Percentiles rank a stretch among this genome's conserved stretches.
Evolutionary conservation across 2,797 vertebrate genomes (phyloP).

Genomic region (Artibeus jamaicensis): DNA sequence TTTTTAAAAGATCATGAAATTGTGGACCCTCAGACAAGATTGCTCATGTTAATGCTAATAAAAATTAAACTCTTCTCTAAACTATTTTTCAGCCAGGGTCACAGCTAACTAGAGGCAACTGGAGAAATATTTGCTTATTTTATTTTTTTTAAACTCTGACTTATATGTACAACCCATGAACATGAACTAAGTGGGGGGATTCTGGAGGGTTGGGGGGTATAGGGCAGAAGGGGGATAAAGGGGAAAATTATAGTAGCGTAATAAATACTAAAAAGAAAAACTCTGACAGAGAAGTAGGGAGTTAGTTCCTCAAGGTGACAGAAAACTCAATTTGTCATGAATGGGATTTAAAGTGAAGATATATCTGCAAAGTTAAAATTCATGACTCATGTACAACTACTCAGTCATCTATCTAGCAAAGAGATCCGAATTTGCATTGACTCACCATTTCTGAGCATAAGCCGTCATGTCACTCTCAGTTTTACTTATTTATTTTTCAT

Average conservation of each 20-base stretch:
- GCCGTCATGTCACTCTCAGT: not conserved
- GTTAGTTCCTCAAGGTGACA: not conserved
- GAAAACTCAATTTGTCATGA: not conserved
- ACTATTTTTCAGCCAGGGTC: not conserved
- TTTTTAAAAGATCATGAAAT: not conserved
- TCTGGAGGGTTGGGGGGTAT: too few relatives aligned
- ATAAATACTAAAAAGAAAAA: not conserved
- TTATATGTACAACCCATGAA: too few relatives aligned
- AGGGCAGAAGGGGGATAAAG: too few relatives aligned
- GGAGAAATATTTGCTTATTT: not conserved
- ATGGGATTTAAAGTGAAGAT: not conserved
- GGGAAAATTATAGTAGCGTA: too few relatives aligned
- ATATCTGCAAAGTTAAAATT: not conserved
- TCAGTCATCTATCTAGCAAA: not conserved
- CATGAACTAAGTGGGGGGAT: too few relatives aligned
- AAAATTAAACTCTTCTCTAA: conserved; percentile 12
- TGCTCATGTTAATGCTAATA: not conserved
- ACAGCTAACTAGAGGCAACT: not conserved
- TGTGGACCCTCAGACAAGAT: not conserved
- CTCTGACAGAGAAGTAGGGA: not conserved
- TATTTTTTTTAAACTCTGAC: not conserved
- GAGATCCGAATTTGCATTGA: not conserved
- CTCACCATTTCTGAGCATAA: not conserved
- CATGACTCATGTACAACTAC: not conserved
- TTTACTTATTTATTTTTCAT: not conserved